Evolutionary conservation across 2,888 invertebrate species (phyloP).

Genomic region (Andrena praecox): DNA sequence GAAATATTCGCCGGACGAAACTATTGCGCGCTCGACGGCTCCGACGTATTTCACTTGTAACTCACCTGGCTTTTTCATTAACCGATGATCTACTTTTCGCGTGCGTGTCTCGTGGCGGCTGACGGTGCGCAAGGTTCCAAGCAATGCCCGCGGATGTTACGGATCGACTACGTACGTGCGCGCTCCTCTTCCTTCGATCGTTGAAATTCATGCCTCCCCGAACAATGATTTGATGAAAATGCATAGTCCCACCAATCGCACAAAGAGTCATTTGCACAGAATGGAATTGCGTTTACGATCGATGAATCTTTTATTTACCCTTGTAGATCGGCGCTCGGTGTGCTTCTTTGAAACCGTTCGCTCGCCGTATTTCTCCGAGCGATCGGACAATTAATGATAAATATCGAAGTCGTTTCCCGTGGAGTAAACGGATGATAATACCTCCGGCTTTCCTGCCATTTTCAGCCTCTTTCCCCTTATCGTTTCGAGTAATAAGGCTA

Average conservation of each 20-base stretch:
- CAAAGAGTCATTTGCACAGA: conserved; percentile 52
- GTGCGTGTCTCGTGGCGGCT: not conserved
- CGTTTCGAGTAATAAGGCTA: conserved; percentile 30
- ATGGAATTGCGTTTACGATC: conserved; percentile 17
- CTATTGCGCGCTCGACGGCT: too few relatives aligned
- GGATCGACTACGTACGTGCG: conserved; percentile 5
- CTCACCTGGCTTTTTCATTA: not conserved
- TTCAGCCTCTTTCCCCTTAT: conserved; percentile 5
- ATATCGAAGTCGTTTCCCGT: not conserved
- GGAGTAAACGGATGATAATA: not conserved
- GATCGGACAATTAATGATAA: too few relatives aligned
- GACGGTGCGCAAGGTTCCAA: not conserved
- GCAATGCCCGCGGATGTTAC: not conserved
- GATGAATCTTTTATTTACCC: conserved; percentile 13
- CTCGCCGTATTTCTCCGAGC: too few relatives aligned
- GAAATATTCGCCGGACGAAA: not conserved
- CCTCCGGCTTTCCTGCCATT: conserved; percentile 4
- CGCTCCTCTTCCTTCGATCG: not conserved
- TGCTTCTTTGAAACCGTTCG: too few relatives aligned
- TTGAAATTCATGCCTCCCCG: not conserved
- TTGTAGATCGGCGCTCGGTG: not conserved
- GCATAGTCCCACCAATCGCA: not conserved
- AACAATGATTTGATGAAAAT: conserved; percentile 53
- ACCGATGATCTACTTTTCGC: not conserved
- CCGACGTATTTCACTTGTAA: not conserved